These are phyloP conservation scores for Pseudolycoriella hygida DNA, from an alignment of 2,888 invertebrate genomes.

Conservation along the genomic window DNA sequence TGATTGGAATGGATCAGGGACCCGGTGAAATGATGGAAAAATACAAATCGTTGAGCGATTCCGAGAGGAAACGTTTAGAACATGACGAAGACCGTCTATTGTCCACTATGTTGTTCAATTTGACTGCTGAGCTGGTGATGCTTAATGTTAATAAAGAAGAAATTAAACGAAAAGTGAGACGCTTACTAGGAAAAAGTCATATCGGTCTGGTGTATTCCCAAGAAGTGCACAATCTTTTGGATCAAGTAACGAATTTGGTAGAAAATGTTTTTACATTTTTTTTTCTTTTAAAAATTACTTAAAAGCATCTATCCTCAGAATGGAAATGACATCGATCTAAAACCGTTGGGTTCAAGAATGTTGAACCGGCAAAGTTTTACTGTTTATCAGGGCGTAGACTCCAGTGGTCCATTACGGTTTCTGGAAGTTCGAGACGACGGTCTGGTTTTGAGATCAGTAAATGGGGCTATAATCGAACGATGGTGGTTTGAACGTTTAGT, in stretches of 20 bases:
- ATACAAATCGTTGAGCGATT: slow-evolving; percentile 82
- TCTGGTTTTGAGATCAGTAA: slow-evolving; percentile 60
- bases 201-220: slow-evolving; percentile 95
- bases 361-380: slow-evolving; percentile 96
- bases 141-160: slow-evolving; percentile 71
- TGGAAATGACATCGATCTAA: slow-evolving; percentile 94
- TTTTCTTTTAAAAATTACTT: background rate
- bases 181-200: slow-evolving; percentile 93
- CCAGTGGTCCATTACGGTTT: slow-evolving; percentile 72
- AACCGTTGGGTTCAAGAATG: slow-evolving; percentile 86
- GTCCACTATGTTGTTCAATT: slow-evolving; percentile 89
- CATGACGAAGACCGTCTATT: slow-evolving; percentile 94
- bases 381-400: slow-evolving; percentile 90
- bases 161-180: slow-evolving; percentile 67
- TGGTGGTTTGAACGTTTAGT: slow-evolving; percentile 98
- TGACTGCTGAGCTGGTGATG: slow-evolving; percentile 91
- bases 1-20: slow-evolving; percentile 99
- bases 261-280: no score
- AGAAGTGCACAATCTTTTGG: slow-evolving; percentile 90
- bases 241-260: slow-evolving; percentile 87
- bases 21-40: slow-evolving; percentile 98
- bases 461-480: slow-evolving; percentile 75
- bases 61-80: slow-evolving; percentile 84
- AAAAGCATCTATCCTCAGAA: slow-evolving; percentile 38
- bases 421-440: slow-evolving; percentile 96